Evolutionary conservation across 2,113 vertebrate genomes (phyloP).

Genomic region (Chlorodrepanis virens): DNA sequence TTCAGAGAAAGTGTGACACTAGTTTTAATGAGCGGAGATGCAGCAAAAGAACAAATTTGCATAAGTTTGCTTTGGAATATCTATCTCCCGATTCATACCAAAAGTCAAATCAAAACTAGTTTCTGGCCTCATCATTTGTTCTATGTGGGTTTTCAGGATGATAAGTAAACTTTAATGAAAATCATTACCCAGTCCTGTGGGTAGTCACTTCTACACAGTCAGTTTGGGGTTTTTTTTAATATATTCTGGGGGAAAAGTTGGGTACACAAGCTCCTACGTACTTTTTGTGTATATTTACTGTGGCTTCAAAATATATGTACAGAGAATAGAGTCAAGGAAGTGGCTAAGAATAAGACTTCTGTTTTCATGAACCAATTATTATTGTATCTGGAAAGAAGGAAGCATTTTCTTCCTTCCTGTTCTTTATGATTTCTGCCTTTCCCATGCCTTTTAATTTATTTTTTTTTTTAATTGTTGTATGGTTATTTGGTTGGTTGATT

Average conservation of each 20-base stretch:
- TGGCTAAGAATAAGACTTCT: not conserved
- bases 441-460: not conserved
- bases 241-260: not conserved
- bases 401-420: not conserved
- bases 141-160: not conserved
- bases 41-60: not conserved
- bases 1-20: not conserved
- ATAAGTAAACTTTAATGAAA: not conserved
- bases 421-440: not conserved
- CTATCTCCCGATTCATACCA: not conserved
- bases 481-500: not conserved
- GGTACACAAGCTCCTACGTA: not conserved
- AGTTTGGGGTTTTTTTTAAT: accelerated
- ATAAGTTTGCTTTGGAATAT: not conserved
- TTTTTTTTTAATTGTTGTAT: not conserved
- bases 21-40: not conserved
- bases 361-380: not conserved
- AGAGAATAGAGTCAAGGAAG: not conserved
- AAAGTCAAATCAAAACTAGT: not conserved
- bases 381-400: not conserved
- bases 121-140: not conserved
- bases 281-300: not conserved
- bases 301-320: not conserved
- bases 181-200: not conserved
- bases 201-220: not conserved